A percentile compares a stretch with the other conserved stretches of the same genome.
phyloP scores from a whole-genome alignment of 2,113 vertebrate species.

The Nansenia antarctica region DNA sequence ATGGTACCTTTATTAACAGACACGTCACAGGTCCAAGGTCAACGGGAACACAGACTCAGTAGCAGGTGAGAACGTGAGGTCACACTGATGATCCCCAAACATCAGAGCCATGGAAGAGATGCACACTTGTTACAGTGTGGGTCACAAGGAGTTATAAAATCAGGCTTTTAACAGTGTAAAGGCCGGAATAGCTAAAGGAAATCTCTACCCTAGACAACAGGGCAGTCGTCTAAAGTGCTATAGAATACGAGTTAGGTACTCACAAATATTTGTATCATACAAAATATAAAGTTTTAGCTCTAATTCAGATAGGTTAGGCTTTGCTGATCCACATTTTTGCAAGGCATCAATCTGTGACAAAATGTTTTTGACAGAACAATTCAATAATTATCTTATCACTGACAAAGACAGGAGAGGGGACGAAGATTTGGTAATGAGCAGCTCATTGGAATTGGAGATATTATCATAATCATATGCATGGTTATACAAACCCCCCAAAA shows the following conservation, averaged over 20 bases:
- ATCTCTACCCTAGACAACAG: constrained; percentile 24
- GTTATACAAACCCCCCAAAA: too few relatives aligned
- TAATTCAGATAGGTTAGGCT: background rate
- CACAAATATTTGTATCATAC: too few relatives aligned
- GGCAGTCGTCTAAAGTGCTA: constrained; percentile 65
- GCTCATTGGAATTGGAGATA: constrained; percentile 13
- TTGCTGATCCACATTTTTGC: background rate
- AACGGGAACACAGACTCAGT: constrained; percentile 56
- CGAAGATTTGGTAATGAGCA: constrained; percentile 42
- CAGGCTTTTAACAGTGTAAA: constrained; percentile 14
- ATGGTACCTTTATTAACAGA: constrained; percentile 64
- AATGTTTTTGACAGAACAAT: background rate
- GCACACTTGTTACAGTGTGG: constrained; percentile 40
- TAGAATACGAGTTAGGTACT: background rate
- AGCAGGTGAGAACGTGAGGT: constrained; percentile 50
- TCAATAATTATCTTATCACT: background rate
- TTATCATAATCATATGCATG: background rate
- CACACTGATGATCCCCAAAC: constrained; percentile 47
- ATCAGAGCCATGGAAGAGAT: constrained; percentile 49
- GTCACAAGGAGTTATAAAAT: background rate
- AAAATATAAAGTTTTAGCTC: background rate
- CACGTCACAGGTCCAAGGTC: constrained; percentile 66
- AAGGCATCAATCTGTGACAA: background rate
- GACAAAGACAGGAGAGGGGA: background rate
- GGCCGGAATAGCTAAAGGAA: constrained; percentile 29